Evolutionary conservation across 2,113 vertebrate species (phyloP), one percentile per base, ranked within the genome.

Genomic region (Seriola quinqueradiata): DNA sequence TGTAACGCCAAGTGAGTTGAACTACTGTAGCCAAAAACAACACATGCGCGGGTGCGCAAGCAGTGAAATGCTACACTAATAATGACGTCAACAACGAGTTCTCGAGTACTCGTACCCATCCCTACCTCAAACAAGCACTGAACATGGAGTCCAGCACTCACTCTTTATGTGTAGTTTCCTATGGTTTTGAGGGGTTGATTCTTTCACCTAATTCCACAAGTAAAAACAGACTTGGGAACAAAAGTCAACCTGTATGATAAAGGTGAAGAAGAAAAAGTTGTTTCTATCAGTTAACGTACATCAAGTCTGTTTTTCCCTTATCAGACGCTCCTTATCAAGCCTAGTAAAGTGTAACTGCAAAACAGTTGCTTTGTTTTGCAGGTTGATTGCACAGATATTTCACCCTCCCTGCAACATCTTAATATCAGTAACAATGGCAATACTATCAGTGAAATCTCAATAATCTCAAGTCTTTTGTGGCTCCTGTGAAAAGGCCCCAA

Each of bases 401-500:
- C 82, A 66, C 87, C 55, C 82, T 79, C 59, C 46, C 73, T 71
- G 72, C 68, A 70, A 87, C 86, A 87, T 91, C 87, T 82, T 91
- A 64, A 84, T 87, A 86, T 92, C 78, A 81, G 73, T 77, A 16
- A 92, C 89, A 87, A 88, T 81, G 10, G 75, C 74, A 78, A 55
- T 48, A 23, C 57, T 87, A 88, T 92, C 90, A 61, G 89, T 28
- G 63, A 65, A 65, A 92, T 93, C 89, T 90, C 81, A 87, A 89
- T 90, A 84, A 91, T 90, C 87, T 84, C 65, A 74, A 79, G 76
- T 87, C 90, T 83, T 89, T 92, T 92, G 86, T 92, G 79, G 76
- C 84, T 85, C 58, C 82, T 34, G 79, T 91, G 88, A 92, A 89
- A 92, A 88, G 75, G 76, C 73, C 70, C 79, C 76, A 73, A 42